phyloP scores from a whole-genome alignment of 1,140 invertebrate species.

The Notospermus geniculatus region DNA sequence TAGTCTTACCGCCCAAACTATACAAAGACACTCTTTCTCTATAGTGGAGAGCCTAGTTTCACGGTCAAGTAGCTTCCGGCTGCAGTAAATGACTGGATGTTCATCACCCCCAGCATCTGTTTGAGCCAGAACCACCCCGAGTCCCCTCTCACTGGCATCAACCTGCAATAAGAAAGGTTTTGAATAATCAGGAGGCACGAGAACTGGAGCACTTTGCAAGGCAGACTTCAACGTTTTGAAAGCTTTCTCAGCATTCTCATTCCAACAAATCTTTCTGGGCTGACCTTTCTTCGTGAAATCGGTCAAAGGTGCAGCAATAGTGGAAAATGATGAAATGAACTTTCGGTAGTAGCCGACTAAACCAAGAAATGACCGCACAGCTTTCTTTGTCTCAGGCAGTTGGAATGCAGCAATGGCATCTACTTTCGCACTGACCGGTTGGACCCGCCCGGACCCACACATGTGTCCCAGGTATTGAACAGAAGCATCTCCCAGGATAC shows the following conservation, averaged over 20 bases:
- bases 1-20: not conserved
- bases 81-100: conserved; percentile 23
- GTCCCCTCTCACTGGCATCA: conserved; percentile 5
- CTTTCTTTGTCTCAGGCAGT: conserved; percentile 29
- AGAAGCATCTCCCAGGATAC: not conserved
- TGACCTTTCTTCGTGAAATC: conserved; percentile 27
- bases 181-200: conserved; percentile 39
- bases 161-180: conserved; percentile 37
- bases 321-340: conserved; percentile 56
- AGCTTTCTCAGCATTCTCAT: conserved; percentile 30
- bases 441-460: conserved; percentile 16
- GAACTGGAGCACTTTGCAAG: conserved; percentile 27
- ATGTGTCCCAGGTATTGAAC: conserved; percentile 23
- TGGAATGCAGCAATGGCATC: conserved; percentile 20
- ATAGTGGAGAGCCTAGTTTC: conserved; percentile 1
- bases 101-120: conserved; percentile 18
- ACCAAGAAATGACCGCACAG: conserved; percentile 39
- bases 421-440: conserved; percentile 26
- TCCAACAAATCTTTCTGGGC: conserved; percentile 43
- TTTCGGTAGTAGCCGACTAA: conserved; percentile 27
- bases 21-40: too few species aligned
- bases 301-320: conserved; percentile 43
- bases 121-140: conserved; percentile 15
- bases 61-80: conserved; percentile 14
- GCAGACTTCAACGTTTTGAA: conserved; percentile 41